Evolutionary conservation across 2,888 invertebrate genomes (phyloP).

Genomic region (Dioctria linearis): DNA sequence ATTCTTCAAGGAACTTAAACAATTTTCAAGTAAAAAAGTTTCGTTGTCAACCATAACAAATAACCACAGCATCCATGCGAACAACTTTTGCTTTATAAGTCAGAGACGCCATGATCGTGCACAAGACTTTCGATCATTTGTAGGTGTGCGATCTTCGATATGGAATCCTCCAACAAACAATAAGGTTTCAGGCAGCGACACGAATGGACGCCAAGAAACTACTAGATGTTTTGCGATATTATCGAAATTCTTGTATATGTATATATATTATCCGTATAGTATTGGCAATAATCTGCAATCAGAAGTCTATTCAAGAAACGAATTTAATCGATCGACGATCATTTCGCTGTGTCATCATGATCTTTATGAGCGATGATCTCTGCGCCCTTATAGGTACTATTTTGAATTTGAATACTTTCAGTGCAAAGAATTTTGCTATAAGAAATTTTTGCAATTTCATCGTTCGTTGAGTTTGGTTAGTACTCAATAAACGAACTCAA

Average conservation of each 20-base stretch:
- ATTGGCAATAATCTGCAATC: slow-evolving; percentile 43
- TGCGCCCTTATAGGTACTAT: slow-evolving; percentile 2
- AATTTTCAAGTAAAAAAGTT: slow-evolving; percentile 33
- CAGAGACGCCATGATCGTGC: slow-evolving; percentile 24
- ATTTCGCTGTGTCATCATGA: slow-evolving; percentile 40
- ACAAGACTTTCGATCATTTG: slow-evolving; percentile 24
- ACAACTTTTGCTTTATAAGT: neutral
- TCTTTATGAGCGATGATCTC: slow-evolving; percentile 35
- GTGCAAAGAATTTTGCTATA: slow-evolving; percentile 12
- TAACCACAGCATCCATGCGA: slow-evolving; percentile 1
- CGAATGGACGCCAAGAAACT: neutral
- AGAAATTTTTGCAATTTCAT: slow-evolving; percentile 45
- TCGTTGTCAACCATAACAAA: slow-evolving; percentile 52
- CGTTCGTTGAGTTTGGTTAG: slow-evolving; percentile 23
- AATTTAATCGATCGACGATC: slow-evolving; percentile 48
- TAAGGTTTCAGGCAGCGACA: neutral
- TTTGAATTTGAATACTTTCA: slow-evolving; percentile 6
- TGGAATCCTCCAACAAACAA: neutral
- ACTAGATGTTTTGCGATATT: neutral
- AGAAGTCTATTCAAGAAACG: slow-evolving; percentile 48
- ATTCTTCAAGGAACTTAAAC: slow-evolving; percentile 23
- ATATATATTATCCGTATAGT: neutral
- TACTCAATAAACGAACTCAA: neutral
- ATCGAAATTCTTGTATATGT: neutral
- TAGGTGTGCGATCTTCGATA: slow-evolving; percentile 17